Conservation (phyloP, 64 coral and sea anemone genomes). For the Catalaphyllia jardinei region DNA sequence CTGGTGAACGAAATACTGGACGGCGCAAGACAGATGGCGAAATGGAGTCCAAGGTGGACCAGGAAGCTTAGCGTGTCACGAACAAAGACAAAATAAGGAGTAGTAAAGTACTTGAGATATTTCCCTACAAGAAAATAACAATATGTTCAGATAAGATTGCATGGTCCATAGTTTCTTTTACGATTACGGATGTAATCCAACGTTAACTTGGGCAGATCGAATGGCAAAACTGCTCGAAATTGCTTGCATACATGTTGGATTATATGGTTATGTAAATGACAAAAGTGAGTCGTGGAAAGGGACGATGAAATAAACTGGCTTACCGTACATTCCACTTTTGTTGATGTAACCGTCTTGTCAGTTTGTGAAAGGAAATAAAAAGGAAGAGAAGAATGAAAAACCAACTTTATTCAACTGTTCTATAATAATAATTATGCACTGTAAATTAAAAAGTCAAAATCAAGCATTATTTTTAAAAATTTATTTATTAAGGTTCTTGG, state of each 20-base stretch:
- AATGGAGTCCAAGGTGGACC: slow-evolving; percentile 37
- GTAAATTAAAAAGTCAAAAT: no score
- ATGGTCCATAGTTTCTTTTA: no score
- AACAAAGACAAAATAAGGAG: slow-evolving; percentile 63
- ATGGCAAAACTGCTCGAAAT: no score
- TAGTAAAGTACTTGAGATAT: slow-evolving; percentile 34
- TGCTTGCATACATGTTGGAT: no score
- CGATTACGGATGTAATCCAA: no score
- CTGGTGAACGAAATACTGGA: slow-evolving; percentile 43
- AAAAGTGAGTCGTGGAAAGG: no score
- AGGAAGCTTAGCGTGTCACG: slow-evolving; percentile 56
- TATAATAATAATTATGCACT: no score
- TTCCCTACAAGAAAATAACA: background rate
- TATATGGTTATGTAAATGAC: no score
- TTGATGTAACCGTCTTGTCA: background rate
- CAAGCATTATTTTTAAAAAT: no score
- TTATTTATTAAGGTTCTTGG: no score
- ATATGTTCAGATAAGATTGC: background rate
- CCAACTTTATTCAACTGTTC: no score
- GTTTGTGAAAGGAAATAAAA: background rate
- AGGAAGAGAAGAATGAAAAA: background rate
- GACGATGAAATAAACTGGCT: background rate
- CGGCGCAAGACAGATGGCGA: slow-evolving; percentile 30
- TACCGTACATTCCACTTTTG: background rate
- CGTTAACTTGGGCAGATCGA: no score